Percentiles rank a stretch among this genome's conserved stretches.
These are phyloP conservation scores for Scomberomorus guttatus DNA, from an alignment of 2,797 vertebrate genomes.

Conservation along the genomic window DNA sequence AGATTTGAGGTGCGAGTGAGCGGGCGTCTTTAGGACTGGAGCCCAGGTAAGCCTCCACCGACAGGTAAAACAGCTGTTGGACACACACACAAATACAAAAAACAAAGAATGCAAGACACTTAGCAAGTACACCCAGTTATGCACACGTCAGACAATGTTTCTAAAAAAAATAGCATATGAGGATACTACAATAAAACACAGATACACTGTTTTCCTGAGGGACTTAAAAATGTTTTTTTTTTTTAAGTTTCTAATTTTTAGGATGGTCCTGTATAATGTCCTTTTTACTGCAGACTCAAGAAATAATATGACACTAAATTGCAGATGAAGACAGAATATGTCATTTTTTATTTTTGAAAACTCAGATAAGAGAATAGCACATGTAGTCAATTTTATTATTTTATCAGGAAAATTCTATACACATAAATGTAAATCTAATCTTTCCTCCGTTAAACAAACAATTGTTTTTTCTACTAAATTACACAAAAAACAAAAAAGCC, in stretches of 20 bases:
- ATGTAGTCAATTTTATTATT: not conserved
- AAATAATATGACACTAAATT: no score
- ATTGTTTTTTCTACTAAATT: not conserved
- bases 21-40: slow-evolving; percentile 90
- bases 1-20: slow-evolving; percentile 90
- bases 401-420: no score
- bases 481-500: no score
- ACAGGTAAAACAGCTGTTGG: slow-evolving; percentile 92
- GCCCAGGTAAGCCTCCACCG: slow-evolving; percentile 91
- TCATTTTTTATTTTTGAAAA: not conserved
- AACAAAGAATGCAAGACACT: not conserved
- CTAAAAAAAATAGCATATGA: no score
- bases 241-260: no score
- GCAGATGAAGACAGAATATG: no score
- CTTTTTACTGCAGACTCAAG: no score
- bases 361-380: not conserved
- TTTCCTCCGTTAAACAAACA: not conserved
- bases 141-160: not conserved
- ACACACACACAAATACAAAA: not conserved
- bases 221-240: no score
- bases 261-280: no score
- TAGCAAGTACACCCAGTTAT: not conserved
- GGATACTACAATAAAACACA: not conserved
- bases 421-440: not conserved
- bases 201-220: not conserved